Conservation (phyloP, 2,888 invertebrate species). For the Drosophila anomelani region DNA sequence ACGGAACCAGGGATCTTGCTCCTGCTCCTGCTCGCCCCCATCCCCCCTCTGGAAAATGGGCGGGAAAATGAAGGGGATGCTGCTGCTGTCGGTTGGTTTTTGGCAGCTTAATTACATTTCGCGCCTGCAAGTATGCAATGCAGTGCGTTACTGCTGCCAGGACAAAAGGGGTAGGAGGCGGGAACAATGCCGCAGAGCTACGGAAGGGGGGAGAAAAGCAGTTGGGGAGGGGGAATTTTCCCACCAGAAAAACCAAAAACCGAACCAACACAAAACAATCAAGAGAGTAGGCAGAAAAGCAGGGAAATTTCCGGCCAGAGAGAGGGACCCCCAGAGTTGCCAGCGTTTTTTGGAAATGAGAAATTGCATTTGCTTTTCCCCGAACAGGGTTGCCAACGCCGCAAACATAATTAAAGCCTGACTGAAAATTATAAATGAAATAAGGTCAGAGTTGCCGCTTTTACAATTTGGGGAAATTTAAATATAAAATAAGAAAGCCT, state of each 20-base stretch:
- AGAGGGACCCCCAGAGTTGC: slow-evolving; percentile 19
- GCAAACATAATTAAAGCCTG: slow-evolving; percentile 35
- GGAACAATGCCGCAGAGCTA: slow-evolving; percentile 9
- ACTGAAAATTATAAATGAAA: slow-evolving; percentile 13
- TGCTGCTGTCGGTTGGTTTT: slow-evolving; percentile 41
- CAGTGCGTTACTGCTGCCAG: slow-evolving; percentile 15
- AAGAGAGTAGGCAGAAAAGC: slow-evolving; percentile 27
- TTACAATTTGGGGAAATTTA: neutral
- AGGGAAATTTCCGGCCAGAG: neutral
- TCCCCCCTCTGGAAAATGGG: neutral
- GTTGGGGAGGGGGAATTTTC: neutral
- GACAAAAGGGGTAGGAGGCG: slow-evolving; percentile 2
- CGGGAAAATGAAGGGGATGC: neutral
- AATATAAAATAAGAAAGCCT: neutral
- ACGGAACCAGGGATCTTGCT: slow-evolving; percentile 16
- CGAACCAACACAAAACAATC: slow-evolving; percentile 52
- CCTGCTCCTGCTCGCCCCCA: neutral
- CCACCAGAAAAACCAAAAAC: slow-evolving; percentile 23
- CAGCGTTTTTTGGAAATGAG: slow-evolving; percentile 47
- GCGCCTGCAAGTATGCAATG: slow-evolving; percentile 76
- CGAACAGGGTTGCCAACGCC: slow-evolving; percentile 29
- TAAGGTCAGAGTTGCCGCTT: neutral
- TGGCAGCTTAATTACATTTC: slow-evolving; percentile 77
- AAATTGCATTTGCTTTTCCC: slow-evolving; percentile 45
- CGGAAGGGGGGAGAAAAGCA: neutral